phyloP scores from a whole-genome alignment of 2,113 vertebrate genomes.

The Gila orcuttii region DNA sequence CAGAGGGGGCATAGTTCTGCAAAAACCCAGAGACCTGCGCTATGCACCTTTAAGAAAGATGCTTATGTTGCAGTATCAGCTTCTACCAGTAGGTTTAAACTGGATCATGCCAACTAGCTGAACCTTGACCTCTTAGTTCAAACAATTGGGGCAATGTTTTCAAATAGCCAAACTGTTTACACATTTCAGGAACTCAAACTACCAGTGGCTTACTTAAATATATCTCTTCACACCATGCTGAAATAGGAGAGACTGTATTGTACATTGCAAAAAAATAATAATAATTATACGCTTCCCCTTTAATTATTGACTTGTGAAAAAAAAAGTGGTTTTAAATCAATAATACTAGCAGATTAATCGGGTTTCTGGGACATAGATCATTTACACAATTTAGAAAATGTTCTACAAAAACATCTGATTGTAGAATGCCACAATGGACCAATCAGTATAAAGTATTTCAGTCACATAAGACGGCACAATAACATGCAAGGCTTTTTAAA shows the following conservation, averaged over 20 bases:
- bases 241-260: not conserved
- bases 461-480: not conserved
- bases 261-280: not conserved
- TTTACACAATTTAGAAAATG: not conserved
- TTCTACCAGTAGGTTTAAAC: not conserved
- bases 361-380: not conserved
- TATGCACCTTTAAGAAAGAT: too few species aligned
- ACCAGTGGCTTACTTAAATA: not conserved
- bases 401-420: not conserved
- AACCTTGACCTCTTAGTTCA: not conserved
- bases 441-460: not conserved
- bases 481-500: slow-evolving; percentile 1
- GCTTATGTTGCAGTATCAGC: not conserved
- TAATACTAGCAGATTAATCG: not conserved
- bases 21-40: too few species aligned
- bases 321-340: not conserved
- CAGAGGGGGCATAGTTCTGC: too few species aligned
- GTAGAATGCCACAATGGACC: not conserved
- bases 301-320: not conserved
- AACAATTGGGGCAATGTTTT: not conserved
- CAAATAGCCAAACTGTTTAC: not conserved
- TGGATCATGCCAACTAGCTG: not conserved
- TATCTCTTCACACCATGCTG: not conserved
- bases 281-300: not conserved
- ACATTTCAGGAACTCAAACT: not conserved